phyloP scores from a whole-genome alignment of 2,797 vertebrate species.

The Pipistrellus pipistrellus region DNA sequence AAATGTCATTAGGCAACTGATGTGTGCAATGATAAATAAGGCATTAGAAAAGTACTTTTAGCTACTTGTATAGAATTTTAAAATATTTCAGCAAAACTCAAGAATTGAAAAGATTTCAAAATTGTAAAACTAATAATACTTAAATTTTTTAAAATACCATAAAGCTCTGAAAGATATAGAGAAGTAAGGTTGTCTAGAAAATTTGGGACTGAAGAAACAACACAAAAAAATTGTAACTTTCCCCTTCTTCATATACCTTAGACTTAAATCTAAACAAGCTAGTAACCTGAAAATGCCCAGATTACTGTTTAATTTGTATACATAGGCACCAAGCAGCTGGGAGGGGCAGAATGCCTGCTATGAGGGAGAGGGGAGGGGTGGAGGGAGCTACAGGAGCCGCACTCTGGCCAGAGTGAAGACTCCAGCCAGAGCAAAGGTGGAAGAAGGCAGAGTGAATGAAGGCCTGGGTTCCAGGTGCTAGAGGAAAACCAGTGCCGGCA shows the following conservation, averaged over 20 bases:
- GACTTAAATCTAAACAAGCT: neutral
- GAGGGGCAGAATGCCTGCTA: too few relatives aligned
- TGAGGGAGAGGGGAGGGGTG: too few relatives aligned
- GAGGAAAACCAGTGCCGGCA: too few relatives aligned
- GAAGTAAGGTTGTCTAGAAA: neutral
- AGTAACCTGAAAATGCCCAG: neutral
- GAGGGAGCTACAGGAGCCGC: too few relatives aligned
- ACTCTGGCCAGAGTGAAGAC: too few relatives aligned
- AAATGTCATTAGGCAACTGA: neutral
- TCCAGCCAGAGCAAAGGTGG: too few relatives aligned
- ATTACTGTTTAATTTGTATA: too few relatives aligned
- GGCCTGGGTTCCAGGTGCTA: too few relatives aligned
- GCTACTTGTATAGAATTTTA: neutral
- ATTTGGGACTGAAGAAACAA: neutral
- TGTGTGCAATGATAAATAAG: neutral
- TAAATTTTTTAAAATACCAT: neutral
- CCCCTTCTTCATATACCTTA: neutral
- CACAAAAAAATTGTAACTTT: neutral
- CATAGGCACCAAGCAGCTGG: fast-evolving
- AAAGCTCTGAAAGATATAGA: neutral
- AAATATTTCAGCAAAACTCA: neutral
- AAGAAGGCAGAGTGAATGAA: too few relatives aligned
- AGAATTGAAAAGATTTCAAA: neutral
- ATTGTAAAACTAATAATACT: neutral
- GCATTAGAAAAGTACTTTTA: neutral